Evolutionary conservation across 2,888 invertebrate species (phyloP), one percentile per base, ranked within the genome.

Genomic region (Rhabditoides inermis): DNA sequence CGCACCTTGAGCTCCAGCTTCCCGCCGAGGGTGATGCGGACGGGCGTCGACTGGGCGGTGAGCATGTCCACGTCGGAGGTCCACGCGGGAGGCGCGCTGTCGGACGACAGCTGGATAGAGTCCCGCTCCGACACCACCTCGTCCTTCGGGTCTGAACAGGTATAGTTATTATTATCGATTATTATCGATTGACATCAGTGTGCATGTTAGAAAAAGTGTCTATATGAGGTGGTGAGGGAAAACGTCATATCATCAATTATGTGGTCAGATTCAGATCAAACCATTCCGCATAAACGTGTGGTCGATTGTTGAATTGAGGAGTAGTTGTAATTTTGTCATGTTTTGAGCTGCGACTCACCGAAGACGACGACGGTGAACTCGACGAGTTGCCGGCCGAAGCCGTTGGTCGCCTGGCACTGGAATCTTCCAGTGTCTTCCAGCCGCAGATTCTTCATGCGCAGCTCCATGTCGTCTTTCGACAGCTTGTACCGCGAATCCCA

Each of bases 371-470:
- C 58, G 15, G 56, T 60, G 53, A 73, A 70, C 27, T 71, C 65
- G n/a, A 71, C 60, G 0, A 62, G 63, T 35, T 54, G 54, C 48
- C 70, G 66, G 5, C 74, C 74, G 39, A 72, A 74, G 22, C 73
- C 74, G 41, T 74, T 74, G 45, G 72, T 65, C 1, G 68, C 72
- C 44, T 68, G 64, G 51, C 74, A 74, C 42, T 65, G 58, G 49
- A 67, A 74, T 25, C 61, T 55, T 18, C 74, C 74, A 45, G 65
- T 69, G 50, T 74, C 74, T 4, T 61, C 63, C 30, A 61, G 42
- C 26, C 61, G 53, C n/a, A 70, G 62, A 20, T 63, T 59, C 41
- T 65, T 65, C 51, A 73, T 70, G 30, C 64, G 56, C 58, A 73
- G 54, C 40, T 73, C 72, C 12, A 56, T 58, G 27, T 69, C 61